Conservation (phyloP, 2,888 invertebrate species). For the Diadegma fenestrale region DNA sequence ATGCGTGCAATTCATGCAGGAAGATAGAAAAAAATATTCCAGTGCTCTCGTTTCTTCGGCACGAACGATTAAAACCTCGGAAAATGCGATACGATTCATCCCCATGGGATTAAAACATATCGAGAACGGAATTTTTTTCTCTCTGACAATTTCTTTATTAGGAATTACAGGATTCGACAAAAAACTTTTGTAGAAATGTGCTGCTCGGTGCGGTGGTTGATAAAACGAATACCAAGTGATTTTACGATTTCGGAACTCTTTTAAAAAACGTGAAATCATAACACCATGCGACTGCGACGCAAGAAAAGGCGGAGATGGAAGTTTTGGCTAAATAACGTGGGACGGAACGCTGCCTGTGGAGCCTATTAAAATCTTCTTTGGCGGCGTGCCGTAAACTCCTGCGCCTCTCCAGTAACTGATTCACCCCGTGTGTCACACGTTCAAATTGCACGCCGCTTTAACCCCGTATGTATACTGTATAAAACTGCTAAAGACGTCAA, state of each 20-base stretch:
- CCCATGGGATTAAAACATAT: background rate
- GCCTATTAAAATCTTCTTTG: constrained; percentile 68
- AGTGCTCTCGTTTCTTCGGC: background rate
- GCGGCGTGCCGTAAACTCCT: constrained; percentile 57
- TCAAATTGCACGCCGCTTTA: background rate
- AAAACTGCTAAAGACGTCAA: constrained; percentile 22
- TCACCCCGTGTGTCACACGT: constrained; percentile 7
- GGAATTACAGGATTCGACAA: background rate
- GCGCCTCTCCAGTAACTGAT: constrained; percentile 19
- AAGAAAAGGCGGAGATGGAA: constrained; percentile 8
- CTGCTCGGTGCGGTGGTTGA: background rate
- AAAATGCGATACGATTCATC: background rate
- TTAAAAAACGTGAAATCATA: constrained; percentile 14
- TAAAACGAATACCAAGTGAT: background rate
- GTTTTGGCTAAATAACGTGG: constrained; percentile 48
- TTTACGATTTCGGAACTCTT: constrained; percentile 16
- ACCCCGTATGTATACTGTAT: background rate
- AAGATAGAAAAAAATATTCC: background rate
- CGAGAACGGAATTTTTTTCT: background rate
- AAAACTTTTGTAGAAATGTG: constrained; percentile 13
- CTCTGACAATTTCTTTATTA: background rate
- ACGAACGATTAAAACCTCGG: background rate
- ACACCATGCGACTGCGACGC: background rate
- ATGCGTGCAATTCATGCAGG: constrained; percentile 14
- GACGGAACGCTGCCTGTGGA: constrained; percentile 12